Conservation (phyloP, 2,113 vertebrate genomes). For the Scopus umbretta region DNA sequence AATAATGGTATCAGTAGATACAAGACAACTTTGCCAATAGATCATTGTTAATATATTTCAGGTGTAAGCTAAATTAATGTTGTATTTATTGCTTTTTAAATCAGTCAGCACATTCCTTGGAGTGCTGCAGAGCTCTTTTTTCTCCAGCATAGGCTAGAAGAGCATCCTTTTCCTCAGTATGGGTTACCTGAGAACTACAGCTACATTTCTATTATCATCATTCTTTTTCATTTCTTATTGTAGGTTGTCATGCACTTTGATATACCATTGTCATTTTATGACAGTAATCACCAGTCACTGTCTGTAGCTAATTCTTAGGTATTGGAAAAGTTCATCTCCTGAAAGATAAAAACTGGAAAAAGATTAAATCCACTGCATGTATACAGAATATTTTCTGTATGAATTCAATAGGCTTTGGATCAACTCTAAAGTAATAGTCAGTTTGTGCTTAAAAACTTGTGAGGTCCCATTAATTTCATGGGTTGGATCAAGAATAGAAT, state of each 20-base stretch:
- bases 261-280: neutral
- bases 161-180: neutral
- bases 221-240: neutral
- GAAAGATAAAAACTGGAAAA: neutral
- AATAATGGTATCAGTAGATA: neutral
- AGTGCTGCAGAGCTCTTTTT: neutral
- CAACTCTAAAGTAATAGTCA: neutral
- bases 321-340: neutral
- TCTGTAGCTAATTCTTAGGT: neutral
- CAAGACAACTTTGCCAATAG: neutral
- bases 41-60: neutral
- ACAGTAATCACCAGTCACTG: neutral
- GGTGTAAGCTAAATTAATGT: neutral
- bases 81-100: neutral
- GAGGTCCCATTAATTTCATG: neutral
- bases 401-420: neutral
- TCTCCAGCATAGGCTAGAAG: neutral
- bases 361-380: neutral
- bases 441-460: neutral
- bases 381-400: neutral
- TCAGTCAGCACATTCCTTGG: neutral
- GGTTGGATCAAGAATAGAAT: neutral
- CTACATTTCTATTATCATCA: neutral
- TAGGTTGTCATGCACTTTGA: neutral
- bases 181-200: neutral